These are phyloP conservation scores for Thamnophis sirtalis DNA, from an alignment of 2,113 vertebrate species.

Conservation along the genomic window DNA sequence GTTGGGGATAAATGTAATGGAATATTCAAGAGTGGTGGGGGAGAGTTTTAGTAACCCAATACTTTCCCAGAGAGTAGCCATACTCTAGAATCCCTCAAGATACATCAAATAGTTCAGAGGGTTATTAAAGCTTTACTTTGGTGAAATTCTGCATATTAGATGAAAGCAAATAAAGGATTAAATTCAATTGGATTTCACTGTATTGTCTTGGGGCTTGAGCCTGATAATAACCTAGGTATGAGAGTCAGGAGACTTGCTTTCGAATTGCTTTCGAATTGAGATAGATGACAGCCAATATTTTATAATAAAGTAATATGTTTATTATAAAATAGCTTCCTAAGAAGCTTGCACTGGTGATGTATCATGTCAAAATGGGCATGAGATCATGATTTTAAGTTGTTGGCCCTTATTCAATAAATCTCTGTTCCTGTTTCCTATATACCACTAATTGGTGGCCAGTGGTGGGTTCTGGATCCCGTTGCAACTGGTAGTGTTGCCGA, in stretches of 20 bases:
- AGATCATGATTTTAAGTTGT: background rate
- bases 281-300: background rate
- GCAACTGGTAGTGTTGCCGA: no score
- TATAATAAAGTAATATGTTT: background rate
- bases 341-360: background rate
- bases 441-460: background rate
- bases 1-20: background rate
- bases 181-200: background rate
- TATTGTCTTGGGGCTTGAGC: background rate
- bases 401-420: background rate
- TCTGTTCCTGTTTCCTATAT: background rate
- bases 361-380: background rate
- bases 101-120: background rate
- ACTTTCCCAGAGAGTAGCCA: background rate
- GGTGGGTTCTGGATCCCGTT: no score
- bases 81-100: background rate
- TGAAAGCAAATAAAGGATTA: background rate
- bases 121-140: background rate
- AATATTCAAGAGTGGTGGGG: background rate
- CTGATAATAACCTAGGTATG: background rate
- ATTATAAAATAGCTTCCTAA: background rate
- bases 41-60: background rate
- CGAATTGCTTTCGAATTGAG: background rate
- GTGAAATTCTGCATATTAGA: background rate
- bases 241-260: background rate